Evolutionary conservation across 2,797 vertebrate genomes (phyloP).

Genomic region (Sparidentex hasta): DNA sequence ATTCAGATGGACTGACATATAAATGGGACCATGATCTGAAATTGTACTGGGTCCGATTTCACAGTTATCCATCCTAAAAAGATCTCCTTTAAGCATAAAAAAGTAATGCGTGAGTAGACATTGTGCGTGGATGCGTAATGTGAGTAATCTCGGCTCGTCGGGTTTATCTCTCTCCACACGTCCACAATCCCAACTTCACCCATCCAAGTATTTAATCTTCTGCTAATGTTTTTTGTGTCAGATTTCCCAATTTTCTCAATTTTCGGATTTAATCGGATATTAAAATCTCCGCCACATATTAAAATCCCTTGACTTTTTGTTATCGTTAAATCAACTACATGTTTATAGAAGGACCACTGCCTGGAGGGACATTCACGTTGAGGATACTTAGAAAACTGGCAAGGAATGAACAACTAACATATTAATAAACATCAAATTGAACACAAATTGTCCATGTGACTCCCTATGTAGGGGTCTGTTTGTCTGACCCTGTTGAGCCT

Average conservation of each 20-base stretch:
- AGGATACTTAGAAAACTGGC: background rate
- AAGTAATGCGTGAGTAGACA: constrained; percentile 19
- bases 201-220: constrained; percentile 9
- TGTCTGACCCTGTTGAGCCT: background rate
- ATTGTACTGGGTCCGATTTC: constrained; percentile 22
- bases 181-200: constrained; percentile 30
- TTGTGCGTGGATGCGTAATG: constrained; percentile 4
- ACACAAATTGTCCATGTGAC: background rate
- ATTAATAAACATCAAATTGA: background rate
- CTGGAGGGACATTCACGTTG: constrained; percentile 28
- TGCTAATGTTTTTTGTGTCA: background rate
- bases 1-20: background rate
- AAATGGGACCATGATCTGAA: constrained; percentile 26
- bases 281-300: constrained; percentile 32
- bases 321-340: constrained; percentile 28
- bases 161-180: constrained; percentile 25
- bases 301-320: constrained; percentile 31
- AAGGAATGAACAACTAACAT: background rate
- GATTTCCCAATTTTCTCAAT: background rate
- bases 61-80: background rate
- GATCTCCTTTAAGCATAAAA: constrained; percentile 18
- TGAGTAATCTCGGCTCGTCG: background rate
- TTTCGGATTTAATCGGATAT: background rate
- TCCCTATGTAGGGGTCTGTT: background rate
- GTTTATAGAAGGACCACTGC: constrained; percentile 31